Conservation (phyloP, 1,140 invertebrate genomes). For the Arion vulgaris region DNA sequence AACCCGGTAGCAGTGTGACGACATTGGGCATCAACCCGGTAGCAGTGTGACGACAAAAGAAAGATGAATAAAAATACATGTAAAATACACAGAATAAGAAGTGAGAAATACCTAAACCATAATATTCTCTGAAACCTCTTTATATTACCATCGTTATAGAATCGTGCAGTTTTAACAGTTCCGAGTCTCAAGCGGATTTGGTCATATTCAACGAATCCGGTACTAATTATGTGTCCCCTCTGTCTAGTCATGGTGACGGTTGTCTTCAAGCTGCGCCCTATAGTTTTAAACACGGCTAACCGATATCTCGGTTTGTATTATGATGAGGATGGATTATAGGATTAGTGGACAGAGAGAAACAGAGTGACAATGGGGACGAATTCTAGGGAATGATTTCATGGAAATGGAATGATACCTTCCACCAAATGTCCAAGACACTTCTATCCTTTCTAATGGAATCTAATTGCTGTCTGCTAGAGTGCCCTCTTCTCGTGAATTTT, state of each 20-base stretch:
- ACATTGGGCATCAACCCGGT: too few relatives aligned
- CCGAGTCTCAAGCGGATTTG: neutral
- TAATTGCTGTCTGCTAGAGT: slow-evolving; percentile 18
- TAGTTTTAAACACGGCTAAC: neutral
- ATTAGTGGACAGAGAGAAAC: slow-evolving; percentile 4
- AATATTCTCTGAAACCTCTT: neutral
- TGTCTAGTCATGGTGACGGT: neutral
- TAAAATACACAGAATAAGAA: too few relatives aligned
- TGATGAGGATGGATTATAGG: neutral
- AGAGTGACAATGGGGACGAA: slow-evolving; percentile 3
- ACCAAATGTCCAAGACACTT: neutral
- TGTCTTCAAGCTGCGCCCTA: neutral
- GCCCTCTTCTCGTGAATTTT: slow-evolving; percentile 25
- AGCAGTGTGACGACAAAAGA: too few relatives aligned
- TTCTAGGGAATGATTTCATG: neutral
- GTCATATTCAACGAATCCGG: neutral
- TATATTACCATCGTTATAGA: neutral
- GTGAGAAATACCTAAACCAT: too few relatives aligned
- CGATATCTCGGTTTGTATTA: neutral
- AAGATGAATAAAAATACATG: too few relatives aligned
- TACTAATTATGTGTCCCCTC: slow-evolving; percentile 12
- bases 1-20: too few relatives aligned
- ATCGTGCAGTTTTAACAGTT: neutral
- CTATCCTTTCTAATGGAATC: slow-evolving; percentile 30
- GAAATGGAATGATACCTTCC: neutral